These are phyloP conservation scores for Calyptommatus sinebrachiatus DNA, from an alignment of 2,113 vertebrate genomes.

Conservation along the genomic window DNA sequence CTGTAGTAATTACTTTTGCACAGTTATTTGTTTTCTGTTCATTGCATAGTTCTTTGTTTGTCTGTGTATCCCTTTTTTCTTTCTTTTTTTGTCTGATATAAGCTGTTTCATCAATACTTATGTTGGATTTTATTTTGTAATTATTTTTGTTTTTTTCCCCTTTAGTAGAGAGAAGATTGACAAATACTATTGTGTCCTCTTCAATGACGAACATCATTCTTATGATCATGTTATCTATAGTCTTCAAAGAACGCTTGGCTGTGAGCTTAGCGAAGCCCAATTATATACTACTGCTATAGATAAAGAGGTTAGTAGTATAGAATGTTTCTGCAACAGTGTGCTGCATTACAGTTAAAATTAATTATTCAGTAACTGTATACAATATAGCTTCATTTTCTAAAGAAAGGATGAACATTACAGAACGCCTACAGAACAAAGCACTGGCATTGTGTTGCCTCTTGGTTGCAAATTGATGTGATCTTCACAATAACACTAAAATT, in stretches of 20 bases:
- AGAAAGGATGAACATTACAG: not conserved
- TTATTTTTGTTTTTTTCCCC: constrained; percentile 36
- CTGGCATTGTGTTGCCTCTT: not conserved
- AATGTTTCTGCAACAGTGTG: not conserved
- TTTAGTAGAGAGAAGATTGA: constrained; percentile 76
- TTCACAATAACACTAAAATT: not conserved
- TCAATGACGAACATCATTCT: constrained; percentile 98
- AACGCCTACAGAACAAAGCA: not conserved
- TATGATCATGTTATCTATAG: constrained; percentile 96
- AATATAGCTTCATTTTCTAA: not conserved
- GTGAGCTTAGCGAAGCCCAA: constrained; percentile 85
- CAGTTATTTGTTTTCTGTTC: too few relatives aligned
- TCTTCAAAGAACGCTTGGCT: constrained; percentile 88
- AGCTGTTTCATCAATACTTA: not conserved
- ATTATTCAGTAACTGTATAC: not conserved
- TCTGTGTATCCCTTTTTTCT: not conserved
- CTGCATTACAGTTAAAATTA: not conserved
- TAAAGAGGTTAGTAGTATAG: constrained; percentile 84
- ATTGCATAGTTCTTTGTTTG: constrained; percentile 2
- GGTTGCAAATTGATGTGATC: not conserved
- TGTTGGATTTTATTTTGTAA: not conserved
- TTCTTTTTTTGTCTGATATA: not conserved
- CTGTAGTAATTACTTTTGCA: too few relatives aligned
- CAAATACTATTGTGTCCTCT: constrained; percentile 91
- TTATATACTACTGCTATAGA: constrained; percentile 89